A percentile compares a stretch with the other conserved stretches of the same genome.
Evolutionary conservation across 1,140 invertebrate species (phyloP).

Genomic region (Dryas iulia): DNA sequence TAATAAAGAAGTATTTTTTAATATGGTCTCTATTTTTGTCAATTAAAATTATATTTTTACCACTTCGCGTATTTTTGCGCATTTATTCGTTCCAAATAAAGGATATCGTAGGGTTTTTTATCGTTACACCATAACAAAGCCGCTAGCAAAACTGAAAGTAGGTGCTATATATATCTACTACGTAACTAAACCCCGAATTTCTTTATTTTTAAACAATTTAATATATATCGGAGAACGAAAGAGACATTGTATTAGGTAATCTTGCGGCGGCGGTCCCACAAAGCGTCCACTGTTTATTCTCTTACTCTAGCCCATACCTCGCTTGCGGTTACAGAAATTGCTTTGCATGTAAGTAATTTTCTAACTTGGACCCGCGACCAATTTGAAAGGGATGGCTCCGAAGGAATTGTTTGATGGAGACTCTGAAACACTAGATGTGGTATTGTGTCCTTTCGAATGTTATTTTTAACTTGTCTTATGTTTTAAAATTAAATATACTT

Average conservation of each 20-base stretch:
- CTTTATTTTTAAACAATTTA: too few species aligned
- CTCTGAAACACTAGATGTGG: neutral
- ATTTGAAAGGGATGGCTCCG: slow-evolving; percentile 59
- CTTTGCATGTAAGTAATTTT: slow-evolving; percentile 69
- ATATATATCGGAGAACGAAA: slow-evolving; percentile 11
- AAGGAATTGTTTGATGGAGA: neutral
- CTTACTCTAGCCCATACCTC: slow-evolving; percentile 37
- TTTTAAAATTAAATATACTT: too few species aligned
- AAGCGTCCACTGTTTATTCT: slow-evolving; percentile 57
- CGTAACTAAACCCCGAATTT: too few species aligned
- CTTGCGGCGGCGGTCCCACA: slow-evolving; percentile 56
- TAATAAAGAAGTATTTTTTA: too few species aligned
- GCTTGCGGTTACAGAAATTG: slow-evolving; percentile 63
- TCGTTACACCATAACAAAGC: too few species aligned
- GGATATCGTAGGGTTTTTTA: neutral
- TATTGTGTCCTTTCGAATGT: neutral
- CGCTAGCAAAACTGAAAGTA: too few species aligned
- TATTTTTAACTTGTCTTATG: too few species aligned
- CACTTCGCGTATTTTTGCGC: too few species aligned
- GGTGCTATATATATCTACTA: too few species aligned
- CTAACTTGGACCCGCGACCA: slow-evolving; percentile 54
- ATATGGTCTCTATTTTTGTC: too few species aligned
- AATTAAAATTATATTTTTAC: too few species aligned
- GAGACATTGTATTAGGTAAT: slow-evolving; percentile 54
- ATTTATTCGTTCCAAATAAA: too few species aligned